Base-by-base conservation (phyloP, 2,888 invertebrate species). In the Notocelia uddmanniana region DNA sequence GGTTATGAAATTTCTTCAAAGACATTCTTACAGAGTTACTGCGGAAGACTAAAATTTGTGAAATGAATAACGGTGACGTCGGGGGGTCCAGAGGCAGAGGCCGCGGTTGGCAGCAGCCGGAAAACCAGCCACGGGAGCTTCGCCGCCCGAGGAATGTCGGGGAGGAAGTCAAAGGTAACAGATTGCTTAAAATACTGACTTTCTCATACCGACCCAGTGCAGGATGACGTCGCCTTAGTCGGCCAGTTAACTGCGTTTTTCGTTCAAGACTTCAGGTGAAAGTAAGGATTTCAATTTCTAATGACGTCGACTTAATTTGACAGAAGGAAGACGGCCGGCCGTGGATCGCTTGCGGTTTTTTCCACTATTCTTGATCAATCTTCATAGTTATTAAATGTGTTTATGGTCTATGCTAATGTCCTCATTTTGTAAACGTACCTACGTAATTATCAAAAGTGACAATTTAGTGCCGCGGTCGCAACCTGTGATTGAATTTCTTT, bases 31-130 rank as follows among this genome's bases (percentile, higher is more conserved):
- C 73, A 78, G 70, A 82, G 77, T 78, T 79, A 76, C 77, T 81
- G 73, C 78, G 77, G 76, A 78, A 77, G 76, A 80, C 74, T 78
- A 82, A 82, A 75, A 78, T 80, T 63, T 81, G 78, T 87, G 88
- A 88, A 89, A 94, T 94, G 94, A 94, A 93, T 88, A 94, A 94
- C 92, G 94, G 93, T 80, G 94, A 94, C 76, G 84, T 91, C 80
- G 91, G 93, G 80, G 92, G 90, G 83, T 84, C 92, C 72, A 89
- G 93, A 86, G 92, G 94, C 82, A 91, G 91, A 84, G 94, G 94
- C 84, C 93, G 94, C 80, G 91, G 93, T 78, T 93, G 92, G 92
- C 89, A 89, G 83, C 90, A 92, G 81, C 81, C 89, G 75, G 92
- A 92, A 74, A 92, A 88, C 80, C 92, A 86, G 77, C 92, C 93